phyloP scores from a whole-genome alignment of 2,113 vertebrate genomes.

The Choloepus hoffmanni region DNA sequence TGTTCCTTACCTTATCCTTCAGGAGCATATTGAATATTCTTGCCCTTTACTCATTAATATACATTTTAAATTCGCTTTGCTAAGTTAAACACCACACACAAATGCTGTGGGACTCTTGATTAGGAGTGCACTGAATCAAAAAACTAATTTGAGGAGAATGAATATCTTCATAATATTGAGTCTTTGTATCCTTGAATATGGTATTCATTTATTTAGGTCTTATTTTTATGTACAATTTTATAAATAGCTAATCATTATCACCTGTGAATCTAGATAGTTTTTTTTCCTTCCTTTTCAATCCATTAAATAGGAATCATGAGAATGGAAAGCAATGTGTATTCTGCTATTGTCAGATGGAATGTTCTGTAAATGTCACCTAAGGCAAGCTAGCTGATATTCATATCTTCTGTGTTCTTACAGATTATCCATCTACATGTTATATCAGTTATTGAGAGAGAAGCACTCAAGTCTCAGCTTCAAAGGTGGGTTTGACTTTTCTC shows the following conservation, averaged over 20 bases:
- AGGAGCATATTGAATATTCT: neutral
- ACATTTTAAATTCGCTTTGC: neutral
- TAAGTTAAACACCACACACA: neutral
- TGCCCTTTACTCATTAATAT: neutral
- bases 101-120: neutral
- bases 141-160: neutral
- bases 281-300: slow-evolving; percentile 41
- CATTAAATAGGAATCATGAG: neutral
- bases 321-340: neutral
- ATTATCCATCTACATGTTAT: neutral
- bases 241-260: neutral
- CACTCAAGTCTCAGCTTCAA: neutral
- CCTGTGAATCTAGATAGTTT: neutral
- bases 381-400: neutral
- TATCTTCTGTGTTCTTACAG: neutral
- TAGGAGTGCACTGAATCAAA: slow-evolving; percentile 13
- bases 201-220: slow-evolving; percentile 24
- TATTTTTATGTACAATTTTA: neutral
- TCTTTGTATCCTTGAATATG: neutral
- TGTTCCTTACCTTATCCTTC: neutral
- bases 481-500: neutral
- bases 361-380: neutral
- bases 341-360: neutral
- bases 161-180: neutral
- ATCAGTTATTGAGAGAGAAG: neutral